Evolutionary conservation across 2,797 vertebrate species (phyloP), one percentile per base, ranked within the genome.

Genomic region (Peromyscus attwateri): DNA sequence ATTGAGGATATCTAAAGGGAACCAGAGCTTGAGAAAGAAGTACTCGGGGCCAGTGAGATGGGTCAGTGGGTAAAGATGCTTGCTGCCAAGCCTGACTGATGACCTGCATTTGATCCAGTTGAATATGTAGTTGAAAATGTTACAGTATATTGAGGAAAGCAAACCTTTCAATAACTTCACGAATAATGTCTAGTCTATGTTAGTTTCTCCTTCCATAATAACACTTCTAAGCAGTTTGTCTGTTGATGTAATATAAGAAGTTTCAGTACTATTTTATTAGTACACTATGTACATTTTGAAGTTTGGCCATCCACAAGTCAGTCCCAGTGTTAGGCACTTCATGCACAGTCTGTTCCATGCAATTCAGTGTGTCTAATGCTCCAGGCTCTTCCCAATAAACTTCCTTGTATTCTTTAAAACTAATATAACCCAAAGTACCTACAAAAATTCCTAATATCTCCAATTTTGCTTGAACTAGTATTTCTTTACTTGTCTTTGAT

Each of bases 131-230:
- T n/a, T 73, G 10, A 71, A 94, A 87, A 90, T 80, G 6, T 64
- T 87, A 71, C 0, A 62, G 84, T 82, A 62, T 46, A 4, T 46
- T 89, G 49, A 85, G 2, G 43, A 96, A 90, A 68, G 73, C 81
- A 79, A 95, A 93, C 70, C 55, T 79, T 64, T 91, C 68, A 83
- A 8, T 96, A 91, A 93, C 87, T 89, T 94, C 2, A 55, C 87
- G n/a, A 94, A 91, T 0, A 77, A 37, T 60, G 4, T 96, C 64
- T 89, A 89, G 82, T 87, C 40, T 17, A n/a, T 77, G 52, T 85
- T 79, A 27, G 31, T 46, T 85, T 75, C 8, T 62, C 27, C 84
- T 40, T 92, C 82, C 29, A 84, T 81, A 94, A 87, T 17, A 92
- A 88, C 25, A 3, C 60, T 88, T 94, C 55, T 49, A 85, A 95